A percentile compares a stretch with the other conserved stretches of the same genome.
phyloP scores from a whole-genome alignment of 2,113 vertebrate genomes.

The Peromyscus polionotus region DNA sequence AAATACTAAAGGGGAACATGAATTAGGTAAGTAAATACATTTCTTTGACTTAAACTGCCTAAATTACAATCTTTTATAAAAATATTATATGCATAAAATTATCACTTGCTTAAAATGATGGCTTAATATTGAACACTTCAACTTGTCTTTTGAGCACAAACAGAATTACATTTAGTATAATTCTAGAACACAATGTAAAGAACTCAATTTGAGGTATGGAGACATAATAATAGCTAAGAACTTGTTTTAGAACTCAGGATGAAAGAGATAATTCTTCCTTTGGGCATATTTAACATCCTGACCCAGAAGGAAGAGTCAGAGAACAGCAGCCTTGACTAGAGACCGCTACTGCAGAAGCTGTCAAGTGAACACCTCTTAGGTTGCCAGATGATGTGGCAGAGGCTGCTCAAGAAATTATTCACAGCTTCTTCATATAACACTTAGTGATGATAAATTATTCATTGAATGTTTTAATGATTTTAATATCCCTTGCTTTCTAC shows the following conservation, averaged over 20 bases:
- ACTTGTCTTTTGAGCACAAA: neutral
- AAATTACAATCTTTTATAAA: neutral
- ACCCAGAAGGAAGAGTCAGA: neutral
- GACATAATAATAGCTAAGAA: neutral
- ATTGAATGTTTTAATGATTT: conserved; percentile 18
- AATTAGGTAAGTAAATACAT: neutral
- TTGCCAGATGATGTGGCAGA: neutral
- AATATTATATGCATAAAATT: neutral
- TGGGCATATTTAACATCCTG: neutral
- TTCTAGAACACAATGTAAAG: neutral
- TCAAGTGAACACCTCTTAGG: neutral
- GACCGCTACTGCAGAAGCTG: neutral
- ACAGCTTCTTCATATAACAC: neutral
- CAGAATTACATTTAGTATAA: neutral
- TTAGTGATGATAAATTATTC: neutral
- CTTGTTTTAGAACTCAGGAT: neutral
- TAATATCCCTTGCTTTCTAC: neutral
- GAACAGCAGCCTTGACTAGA: neutral
- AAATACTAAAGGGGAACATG: neutral
- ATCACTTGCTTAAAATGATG: neutral
- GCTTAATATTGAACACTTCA: neutral
- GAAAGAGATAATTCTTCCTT: neutral
- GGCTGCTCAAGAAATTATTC: neutral
- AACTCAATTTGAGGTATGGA: conserved; percentile 5
- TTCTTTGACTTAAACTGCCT: neutral